phyloP scores from a whole-genome alignment of 2,797 vertebrate species.

The Premnoplex brunnescens region DNA sequence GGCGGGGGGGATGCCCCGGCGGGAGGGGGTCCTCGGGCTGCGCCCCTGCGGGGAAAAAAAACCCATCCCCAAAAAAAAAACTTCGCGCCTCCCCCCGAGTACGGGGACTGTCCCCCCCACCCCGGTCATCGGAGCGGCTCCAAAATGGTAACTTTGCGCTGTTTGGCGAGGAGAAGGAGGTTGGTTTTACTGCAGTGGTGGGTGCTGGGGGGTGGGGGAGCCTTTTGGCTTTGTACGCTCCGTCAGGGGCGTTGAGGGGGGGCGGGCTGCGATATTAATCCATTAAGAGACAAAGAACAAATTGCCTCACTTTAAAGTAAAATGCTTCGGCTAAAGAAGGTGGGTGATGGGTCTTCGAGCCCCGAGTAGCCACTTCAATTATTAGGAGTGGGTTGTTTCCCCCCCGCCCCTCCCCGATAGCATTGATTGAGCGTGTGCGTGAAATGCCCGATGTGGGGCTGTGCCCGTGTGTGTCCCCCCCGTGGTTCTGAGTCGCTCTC shows the following conservation, averaged over 20 bases:
- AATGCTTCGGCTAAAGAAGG: slow-evolving; percentile 57
- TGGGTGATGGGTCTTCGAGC: slow-evolving; percentile 60
- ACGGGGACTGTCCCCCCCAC: not conserved
- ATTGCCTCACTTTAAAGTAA: slow-evolving; percentile 71
- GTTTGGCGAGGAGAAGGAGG: slow-evolving; percentile 5
- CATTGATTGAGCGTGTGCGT: slow-evolving; percentile 42
- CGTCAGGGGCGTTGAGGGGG: slow-evolving; percentile 46
- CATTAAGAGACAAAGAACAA: slow-evolving; percentile 73
- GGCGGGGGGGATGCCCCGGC: not conserved
- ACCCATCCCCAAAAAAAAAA: not conserved
- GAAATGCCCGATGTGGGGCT: not conserved
- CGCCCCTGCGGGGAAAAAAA: not conserved
- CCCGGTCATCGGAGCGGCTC: slow-evolving; percentile 21
- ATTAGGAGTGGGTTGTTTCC: slow-evolving; percentile 6
- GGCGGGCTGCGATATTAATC: slow-evolving; percentile 44
- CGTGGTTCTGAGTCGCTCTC: not conserved
- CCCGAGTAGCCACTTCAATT: slow-evolving; percentile 55
- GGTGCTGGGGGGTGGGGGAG: not conserved
- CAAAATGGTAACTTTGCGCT: slow-evolving; percentile 69
- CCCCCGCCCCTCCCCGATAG: not conserved
- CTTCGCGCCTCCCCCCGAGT: not conserved
- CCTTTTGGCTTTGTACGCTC: slow-evolving; percentile 70
- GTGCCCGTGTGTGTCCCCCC: not conserved
- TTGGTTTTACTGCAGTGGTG: slow-evolving; percentile 67
- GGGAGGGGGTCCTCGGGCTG: not conserved